Percentiles rank a stretch among this genome's conserved stretches.
These are phyloP conservation scores for Drosophila cognata DNA, from an alignment of 2,888 invertebrate species.

Conservation along the genomic window DNA sequence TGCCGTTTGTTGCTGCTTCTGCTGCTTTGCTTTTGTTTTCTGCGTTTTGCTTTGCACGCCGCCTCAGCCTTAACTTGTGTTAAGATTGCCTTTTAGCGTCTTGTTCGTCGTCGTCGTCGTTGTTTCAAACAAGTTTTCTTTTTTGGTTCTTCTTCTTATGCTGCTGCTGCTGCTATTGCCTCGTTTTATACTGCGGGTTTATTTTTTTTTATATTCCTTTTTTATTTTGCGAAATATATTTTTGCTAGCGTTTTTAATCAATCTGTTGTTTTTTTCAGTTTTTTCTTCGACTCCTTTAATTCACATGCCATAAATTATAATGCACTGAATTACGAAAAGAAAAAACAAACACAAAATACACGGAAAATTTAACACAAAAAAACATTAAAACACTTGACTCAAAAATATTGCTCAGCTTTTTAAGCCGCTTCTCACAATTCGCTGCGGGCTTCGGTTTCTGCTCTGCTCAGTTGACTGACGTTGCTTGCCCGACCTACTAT, in stretches of 20 bases:
- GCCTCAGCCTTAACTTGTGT: slow-evolving; percentile 34
- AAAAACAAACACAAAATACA: slow-evolving; percentile 37
- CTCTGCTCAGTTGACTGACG: slow-evolving; percentile 38
- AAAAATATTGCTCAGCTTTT: slow-evolving; percentile 48
- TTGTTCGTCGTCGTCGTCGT: slow-evolving; percentile 55
- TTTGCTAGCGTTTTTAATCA: slow-evolving; percentile 15
- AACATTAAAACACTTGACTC: slow-evolving; percentile 65
- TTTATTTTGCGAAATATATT: slow-evolving; percentile 32
- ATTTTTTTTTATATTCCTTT: slow-evolving; percentile 41
- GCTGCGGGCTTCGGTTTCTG: slow-evolving; percentile 41
- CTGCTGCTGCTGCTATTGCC: slow-evolving; percentile 47
- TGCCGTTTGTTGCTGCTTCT: slow-evolving; percentile 45
- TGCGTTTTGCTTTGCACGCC: slow-evolving; percentile 49
- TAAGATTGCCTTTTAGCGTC: slow-evolving; percentile 65
- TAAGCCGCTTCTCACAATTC: slow-evolving; percentile 62
- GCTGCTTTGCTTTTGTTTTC: slow-evolving; percentile 37
- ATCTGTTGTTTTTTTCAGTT: slow-evolving; percentile 1
- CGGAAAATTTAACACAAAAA: slow-evolving; percentile 48
- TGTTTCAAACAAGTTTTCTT: slow-evolving; percentile 78
- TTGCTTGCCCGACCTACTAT: slow-evolving; percentile 65
- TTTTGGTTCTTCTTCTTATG: slow-evolving; percentile 64
- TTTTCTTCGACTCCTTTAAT: not conserved
- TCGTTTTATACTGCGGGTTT: slow-evolving; percentile 59
- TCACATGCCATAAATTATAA: not conserved
- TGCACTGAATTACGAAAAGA: slow-evolving; percentile 17